Percentiles rank a stretch among this genome's conserved stretches.
Conservation (phyloP, 2,113 vertebrate species). For the Charina bottae region DNA sequence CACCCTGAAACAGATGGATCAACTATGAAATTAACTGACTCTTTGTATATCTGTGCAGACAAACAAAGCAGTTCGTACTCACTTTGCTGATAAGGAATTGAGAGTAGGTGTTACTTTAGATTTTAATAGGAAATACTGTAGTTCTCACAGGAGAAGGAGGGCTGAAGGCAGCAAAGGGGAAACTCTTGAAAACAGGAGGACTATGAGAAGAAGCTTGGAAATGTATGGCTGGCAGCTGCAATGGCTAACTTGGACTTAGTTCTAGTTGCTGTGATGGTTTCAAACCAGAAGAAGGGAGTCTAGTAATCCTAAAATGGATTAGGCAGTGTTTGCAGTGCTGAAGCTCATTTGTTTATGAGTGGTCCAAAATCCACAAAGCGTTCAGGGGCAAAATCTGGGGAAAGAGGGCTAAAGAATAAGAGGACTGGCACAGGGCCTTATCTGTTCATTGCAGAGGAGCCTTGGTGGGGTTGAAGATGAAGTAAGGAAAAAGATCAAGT, state of each 20-base stretch:
- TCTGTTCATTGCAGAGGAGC: background rate
- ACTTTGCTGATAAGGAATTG: background rate
- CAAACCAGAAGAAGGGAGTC: background rate
- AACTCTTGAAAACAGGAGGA: background rate
- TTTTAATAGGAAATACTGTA: background rate
- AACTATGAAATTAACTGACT: background rate
- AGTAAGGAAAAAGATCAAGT: background rate
- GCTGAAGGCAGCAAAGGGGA: background rate
- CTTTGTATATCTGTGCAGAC: background rate
- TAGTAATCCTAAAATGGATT: background rate
- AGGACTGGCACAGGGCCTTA: background rate
- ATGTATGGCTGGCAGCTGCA: background rate
- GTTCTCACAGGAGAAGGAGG: background rate
- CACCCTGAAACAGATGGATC: background rate
- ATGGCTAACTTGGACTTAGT: background rate
- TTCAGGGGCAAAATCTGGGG: background rate
- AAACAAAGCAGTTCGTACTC: background rate
- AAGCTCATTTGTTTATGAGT: background rate
- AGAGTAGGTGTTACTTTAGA: background rate
- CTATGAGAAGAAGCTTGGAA: background rate
- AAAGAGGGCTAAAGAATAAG: background rate
- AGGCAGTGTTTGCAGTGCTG: background rate
- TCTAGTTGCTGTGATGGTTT: background rate
- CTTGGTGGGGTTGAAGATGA: background rate
- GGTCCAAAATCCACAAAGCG: background rate